Base-by-base conservation (phyloP, 53 echinoderm and acorn worm genomes). In the Mesocentrotus franciscanus region DNA sequence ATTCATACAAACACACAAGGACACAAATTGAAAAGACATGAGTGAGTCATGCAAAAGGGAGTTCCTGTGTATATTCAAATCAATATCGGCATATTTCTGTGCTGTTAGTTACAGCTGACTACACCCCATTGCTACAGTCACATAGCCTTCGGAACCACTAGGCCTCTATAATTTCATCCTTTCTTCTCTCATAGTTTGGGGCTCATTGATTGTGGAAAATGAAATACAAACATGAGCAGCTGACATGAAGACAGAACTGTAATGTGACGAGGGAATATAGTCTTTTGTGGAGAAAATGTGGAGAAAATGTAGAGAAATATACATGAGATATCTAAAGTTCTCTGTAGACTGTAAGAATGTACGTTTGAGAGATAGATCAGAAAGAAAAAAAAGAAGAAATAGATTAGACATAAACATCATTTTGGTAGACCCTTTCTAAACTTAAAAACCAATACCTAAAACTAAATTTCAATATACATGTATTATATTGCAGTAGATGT, bases 211-310 rank as follows among this genome's bases (percentile, higher is more conserved):
- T 87, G 27, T 87, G 4, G 56, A 56, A 56, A 87, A 27, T 14
- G 87, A 58, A 87, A 58, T 87, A 57, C 18, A 56, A 58, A n/a
- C 87, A 56, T 85, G 58, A 59, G 87, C 58, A 87, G 87, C 87
- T 57, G 87, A 87, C 87, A n/a, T 24, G 27, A 22, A 56, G 55
- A 22, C 8, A 49, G 20, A 17, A 30, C 29, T 9, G 27, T n/a
- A 75, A 84, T 24, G 10, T 9, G 55, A 11, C 34, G 35, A 78
- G 12, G 78, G 14, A 78, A 78, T 78, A 18, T 4, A 66, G 20
- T 66, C 17, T 66, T 66, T 66, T 66, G 18, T 4, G 18, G 18
- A 66, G 18, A 66, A 20, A 49, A 49, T 49, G 6, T 49, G 6
- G 49, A 66, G 18, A 66, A 20, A 49, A 49, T 49, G 6, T 49